Percentiles rank a stretch among this genome's conserved stretches.
phyloP scores from a whole-genome alignment of 2,113 vertebrate genomes.

The Ascaphus truei region DNA sequence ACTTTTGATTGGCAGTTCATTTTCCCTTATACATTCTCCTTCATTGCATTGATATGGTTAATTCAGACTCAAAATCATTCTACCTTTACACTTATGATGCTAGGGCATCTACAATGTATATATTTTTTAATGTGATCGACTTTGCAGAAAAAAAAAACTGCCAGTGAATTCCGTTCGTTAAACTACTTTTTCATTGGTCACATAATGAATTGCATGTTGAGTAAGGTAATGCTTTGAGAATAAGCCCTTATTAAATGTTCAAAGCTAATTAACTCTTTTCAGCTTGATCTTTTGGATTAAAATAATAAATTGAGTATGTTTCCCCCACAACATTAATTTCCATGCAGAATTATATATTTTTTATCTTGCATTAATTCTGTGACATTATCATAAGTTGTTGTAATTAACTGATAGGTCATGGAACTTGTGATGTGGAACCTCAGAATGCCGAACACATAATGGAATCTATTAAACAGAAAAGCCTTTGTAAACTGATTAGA shows the following conservation, averaged over 20 bases:
- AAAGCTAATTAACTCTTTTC: slow-evolving; percentile 8
- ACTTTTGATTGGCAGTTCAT: too few relatives aligned
- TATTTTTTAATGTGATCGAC: too few relatives aligned
- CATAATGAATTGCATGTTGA: too few relatives aligned
- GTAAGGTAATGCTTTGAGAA: too few relatives aligned
- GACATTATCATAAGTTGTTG: slow-evolving; percentile 26
- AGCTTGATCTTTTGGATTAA: slow-evolving; percentile 6
- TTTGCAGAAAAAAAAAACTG: too few relatives aligned
- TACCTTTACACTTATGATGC: too few relatives aligned
- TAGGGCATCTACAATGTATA: too few relatives aligned
- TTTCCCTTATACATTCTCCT: too few relatives aligned
- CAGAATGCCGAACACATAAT: background rate
- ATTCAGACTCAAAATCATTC: too few relatives aligned
- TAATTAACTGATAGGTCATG: slow-evolving; percentile 33
- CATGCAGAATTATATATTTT: background rate
- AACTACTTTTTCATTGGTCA: too few relatives aligned
- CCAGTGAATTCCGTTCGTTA: too few relatives aligned
- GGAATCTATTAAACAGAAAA: slow-evolving; percentile 6
- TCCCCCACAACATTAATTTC: background rate
- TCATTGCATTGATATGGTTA: too few relatives aligned
- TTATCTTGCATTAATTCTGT: background rate
- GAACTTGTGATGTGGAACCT: slow-evolving; percentile 13
- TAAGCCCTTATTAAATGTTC: background rate
- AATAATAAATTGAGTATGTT: background rate
- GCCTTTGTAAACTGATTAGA: background rate